Conservation (phyloP, 2,797 vertebrate species). For the Natrix natrix region DNA sequence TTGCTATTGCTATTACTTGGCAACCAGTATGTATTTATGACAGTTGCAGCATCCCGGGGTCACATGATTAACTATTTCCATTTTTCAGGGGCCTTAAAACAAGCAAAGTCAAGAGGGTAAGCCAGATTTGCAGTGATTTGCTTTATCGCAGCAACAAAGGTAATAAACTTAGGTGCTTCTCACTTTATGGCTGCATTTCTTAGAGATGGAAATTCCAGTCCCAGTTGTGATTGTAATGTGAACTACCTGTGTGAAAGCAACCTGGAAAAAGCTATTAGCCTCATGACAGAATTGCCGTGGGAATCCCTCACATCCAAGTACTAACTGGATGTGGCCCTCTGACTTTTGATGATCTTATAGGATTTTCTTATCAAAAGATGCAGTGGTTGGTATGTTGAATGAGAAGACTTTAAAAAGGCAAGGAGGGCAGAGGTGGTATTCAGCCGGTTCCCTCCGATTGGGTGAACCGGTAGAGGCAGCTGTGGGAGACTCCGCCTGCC, state of each 20-base stretch:
- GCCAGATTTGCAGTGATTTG: neutral
- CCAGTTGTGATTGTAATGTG: neutral
- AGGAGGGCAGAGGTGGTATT: too few relatives aligned
- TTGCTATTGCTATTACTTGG: neutral
- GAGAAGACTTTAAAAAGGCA: neutral
- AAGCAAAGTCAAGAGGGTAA: neutral
- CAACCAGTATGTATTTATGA: neutral
- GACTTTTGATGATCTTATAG: neutral
- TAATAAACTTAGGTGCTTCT: neutral
- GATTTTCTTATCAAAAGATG: neutral
- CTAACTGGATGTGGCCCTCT: neutral
- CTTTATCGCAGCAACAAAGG: neutral
- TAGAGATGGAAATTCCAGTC: neutral
- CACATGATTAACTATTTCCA: neutral
- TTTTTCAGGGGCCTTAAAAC: neutral
- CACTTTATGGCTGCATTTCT: neutral
- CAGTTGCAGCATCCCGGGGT: neutral
- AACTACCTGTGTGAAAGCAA: neutral
- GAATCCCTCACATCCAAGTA: neutral
- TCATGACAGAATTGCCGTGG: neutral
- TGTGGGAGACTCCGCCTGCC: too few relatives aligned
- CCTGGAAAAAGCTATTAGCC: neutral
- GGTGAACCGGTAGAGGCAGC: too few relatives aligned
- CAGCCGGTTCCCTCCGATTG: too few relatives aligned
- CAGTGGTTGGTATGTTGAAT: neutral